Base-by-base conservation (phyloP, 2,797 vertebrate genomes). In the Chelon labrosus region DNA sequence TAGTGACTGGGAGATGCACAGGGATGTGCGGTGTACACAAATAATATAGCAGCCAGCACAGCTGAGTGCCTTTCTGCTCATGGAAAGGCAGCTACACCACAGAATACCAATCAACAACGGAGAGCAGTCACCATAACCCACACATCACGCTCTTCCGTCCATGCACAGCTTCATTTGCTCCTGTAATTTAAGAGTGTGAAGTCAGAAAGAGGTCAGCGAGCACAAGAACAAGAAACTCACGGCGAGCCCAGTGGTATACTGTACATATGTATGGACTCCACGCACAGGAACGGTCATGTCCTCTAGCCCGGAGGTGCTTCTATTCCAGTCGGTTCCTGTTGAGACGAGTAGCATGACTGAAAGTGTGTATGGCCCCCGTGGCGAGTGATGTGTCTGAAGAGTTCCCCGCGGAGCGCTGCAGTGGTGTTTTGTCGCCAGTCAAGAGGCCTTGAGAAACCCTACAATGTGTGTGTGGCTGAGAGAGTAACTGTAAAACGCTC, bases 331-430 rank as follows among this genome's bases (percentile, higher is more conserved):
- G 25, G 14, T 56, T 73, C 78, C 44, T 73, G 77, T 66, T 73
- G 76, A 83, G 64, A 70, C 31, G 10, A 65, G 57, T 25, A 44
- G 62, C 63, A 12, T 53, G 57, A 69, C 4, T 52, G 31, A 49
- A 46, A 27, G 66, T 61, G 52, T 68, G 46, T 55, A 64, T 20
- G 37, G 38, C 46, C 55, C 65, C 66, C 47, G 49, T 71, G 60
- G 84, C 70, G 73, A 75, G 67, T 65, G 72, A 88, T 82, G 75
- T 87, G 65, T 82, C 77, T 83, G 80, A 82, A 56, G 62, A 73
- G 75, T 73, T 72, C 78, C 82, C 77, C 37, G 77, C 82, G 53
- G 80, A 86, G 87, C 46, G 59, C 85, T 77, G 62, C 68, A 64
- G 73, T 59, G 67, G 65, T 70, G 79, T 83, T 81, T 78, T 82